phyloP scores from a whole-genome alignment of 1,140 invertebrate genomes.

The Bombyx mandarina region DNA sequence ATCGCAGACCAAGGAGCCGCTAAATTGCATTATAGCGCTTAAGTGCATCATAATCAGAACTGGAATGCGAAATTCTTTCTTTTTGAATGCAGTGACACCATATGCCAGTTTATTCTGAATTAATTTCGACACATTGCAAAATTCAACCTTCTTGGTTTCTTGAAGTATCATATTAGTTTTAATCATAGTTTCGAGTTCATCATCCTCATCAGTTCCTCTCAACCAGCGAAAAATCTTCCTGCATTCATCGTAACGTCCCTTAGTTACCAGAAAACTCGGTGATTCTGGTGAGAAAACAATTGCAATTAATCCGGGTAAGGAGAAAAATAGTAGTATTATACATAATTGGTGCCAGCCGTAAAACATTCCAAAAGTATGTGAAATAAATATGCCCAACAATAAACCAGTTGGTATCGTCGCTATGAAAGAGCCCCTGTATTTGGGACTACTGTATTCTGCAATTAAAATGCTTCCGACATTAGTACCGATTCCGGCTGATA shows the following conservation, averaged over 20 bases:
- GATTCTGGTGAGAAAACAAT: slow-evolving; percentile 29
- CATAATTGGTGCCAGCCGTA: slow-evolving; percentile 22
- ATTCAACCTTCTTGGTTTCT: slow-evolving; percentile 9
- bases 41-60: slow-evolving; percentile 27
- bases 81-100: slow-evolving; percentile 13
- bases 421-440: slow-evolving; percentile 18
- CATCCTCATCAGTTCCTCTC: slow-evolving; percentile 29
- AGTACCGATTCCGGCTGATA: slow-evolving; percentile 7
- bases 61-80: slow-evolving; percentile 26
- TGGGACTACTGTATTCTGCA: slow-evolving; percentile 9
- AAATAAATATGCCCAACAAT: slow-evolving; percentile 16
- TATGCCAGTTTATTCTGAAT: slow-evolving; percentile 11
- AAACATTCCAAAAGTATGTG: slow-evolving; percentile 22
- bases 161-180: slow-evolving; percentile 14
- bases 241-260: slow-evolving; percentile 26
- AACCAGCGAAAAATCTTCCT: slow-evolving; percentile 24
- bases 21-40: slow-evolving; percentile 19
- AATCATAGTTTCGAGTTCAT: slow-evolving; percentile 28
- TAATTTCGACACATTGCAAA: slow-evolving; percentile 8
- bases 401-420: slow-evolving; percentile 21
- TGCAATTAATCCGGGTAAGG: slow-evolving; percentile 19
- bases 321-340: slow-evolving; percentile 14
- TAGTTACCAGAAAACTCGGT: slow-evolving; percentile 25
- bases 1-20: slow-evolving; percentile 15
- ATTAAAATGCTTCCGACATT: slow-evolving; percentile 5